Conservation (phyloP, 2,113 vertebrate species). For the Odontophorus gujanensis region DNA sequence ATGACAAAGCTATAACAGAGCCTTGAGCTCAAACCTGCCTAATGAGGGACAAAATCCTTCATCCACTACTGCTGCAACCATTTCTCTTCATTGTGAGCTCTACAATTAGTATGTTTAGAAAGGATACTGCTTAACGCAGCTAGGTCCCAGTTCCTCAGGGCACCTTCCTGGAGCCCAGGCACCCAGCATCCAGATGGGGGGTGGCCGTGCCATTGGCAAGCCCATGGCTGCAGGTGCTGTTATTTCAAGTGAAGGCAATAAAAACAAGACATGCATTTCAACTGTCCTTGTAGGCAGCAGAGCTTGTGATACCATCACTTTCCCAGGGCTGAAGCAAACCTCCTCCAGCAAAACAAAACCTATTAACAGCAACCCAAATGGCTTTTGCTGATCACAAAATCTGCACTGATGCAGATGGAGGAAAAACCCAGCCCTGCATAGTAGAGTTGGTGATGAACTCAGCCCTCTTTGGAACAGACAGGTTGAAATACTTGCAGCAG, state of each 20-base stretch:
- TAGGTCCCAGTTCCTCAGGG: background rate
- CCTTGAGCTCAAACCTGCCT: constrained; percentile 46
- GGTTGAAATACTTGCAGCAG: constrained; percentile 40
- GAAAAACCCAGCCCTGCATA: background rate
- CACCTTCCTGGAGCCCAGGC: constrained; percentile 12
- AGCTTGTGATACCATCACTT: background rate
- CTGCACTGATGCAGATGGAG: background rate
- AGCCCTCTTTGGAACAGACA: background rate
- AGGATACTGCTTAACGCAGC: background rate
- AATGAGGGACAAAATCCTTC: constrained; percentile 68
- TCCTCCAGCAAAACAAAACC: background rate
- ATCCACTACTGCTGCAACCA: constrained; percentile 43
- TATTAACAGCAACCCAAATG: background rate
- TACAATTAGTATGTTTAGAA: constrained; percentile 47
- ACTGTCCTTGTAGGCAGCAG: background rate
- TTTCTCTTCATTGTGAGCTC: constrained; percentile 52
- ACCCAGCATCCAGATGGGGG: background rate
- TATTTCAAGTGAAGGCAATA: constrained; percentile 29
- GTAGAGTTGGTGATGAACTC: constrained; percentile 2
- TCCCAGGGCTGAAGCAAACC: background rate
- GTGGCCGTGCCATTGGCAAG: background rate
- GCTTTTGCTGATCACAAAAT: background rate
- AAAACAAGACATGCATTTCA: constrained; percentile 34
- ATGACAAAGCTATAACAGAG: constrained; percentile 47
- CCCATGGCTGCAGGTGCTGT: background rate